Base-by-base conservation (phyloP, 2,113 vertebrate species). In the Notiomystis cincta region DNA sequence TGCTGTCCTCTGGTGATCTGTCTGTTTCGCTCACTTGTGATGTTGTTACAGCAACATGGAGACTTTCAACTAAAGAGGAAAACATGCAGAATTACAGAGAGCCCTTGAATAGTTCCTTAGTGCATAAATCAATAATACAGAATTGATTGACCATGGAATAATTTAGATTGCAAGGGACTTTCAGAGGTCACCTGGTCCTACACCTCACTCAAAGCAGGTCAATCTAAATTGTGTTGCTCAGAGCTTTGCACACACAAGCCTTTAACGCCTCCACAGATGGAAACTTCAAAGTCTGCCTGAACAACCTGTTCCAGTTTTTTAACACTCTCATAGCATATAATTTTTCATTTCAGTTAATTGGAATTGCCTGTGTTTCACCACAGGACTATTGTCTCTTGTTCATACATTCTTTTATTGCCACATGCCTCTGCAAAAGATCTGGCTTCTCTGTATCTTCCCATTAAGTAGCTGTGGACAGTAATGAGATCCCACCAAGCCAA, bases 1-100 rank as follows among this genome's bases (percentile, higher is more conserved):
- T 61, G 9, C 31, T 80, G 53, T 96, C 96, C 77, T 96, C 95
- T 8, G 91, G 20, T 24, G 72, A 50, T 18, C 14, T 76, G 31
- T 69, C 75, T 7, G 35, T 35, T 18, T 97, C 83, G 0, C 78
- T 96, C 42, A 57, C 22, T 95, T 98, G 97, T 42, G 97, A 96
- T 47, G 95, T 94, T 16, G 12, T 97, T 93, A 98, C 90, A 42
- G 98, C 87, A 2, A 90, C 64, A 7, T 76, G 97, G 9, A 98
- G 98, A 81, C 83, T 98, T 96, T 98, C 98, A 25, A 97, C 98
- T 98, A 53, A 33, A 77, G 54, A 78, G 13, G 9, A 83, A 78
- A 82, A 90, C 25, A 73, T 9, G 6, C 31, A 69, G 31, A 70
- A 66, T 93, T 75, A 73, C 28, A 60, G n/a, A 70, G 10, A n/a